phyloP scores from a whole-genome alignment of 2,113 vertebrate genomes.

The Toxotes chatareus region DNA sequence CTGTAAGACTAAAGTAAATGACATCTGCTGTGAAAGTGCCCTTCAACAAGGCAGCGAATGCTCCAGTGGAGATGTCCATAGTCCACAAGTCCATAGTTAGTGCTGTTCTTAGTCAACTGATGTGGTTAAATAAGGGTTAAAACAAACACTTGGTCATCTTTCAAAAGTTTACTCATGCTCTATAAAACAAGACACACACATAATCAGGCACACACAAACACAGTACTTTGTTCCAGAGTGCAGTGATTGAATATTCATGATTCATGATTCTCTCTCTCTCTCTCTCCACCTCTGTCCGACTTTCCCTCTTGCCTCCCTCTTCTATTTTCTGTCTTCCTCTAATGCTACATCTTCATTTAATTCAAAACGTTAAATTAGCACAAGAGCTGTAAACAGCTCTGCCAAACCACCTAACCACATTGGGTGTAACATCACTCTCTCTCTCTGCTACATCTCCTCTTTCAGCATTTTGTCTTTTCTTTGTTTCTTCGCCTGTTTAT shows the following conservation, averaged over 20 bases:
- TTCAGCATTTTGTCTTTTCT: conserved; percentile 8
- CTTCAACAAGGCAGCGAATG: not conserved
- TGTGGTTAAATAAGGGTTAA: conserved; percentile 44
- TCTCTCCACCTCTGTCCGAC: not conserved
- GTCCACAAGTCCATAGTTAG: not conserved
- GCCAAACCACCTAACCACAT: conserved; percentile 60
- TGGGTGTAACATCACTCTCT: conserved; percentile 27
- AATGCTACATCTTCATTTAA: conserved; percentile 51
- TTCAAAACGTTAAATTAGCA: conserved; percentile 57
- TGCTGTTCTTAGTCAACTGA: conserved; percentile 17
- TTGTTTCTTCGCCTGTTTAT: conserved; percentile 4
- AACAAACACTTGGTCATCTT: conserved; percentile 68
- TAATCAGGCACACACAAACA: not conserved
- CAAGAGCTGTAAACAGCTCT: conserved; percentile 32
- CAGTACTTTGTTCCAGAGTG: conserved; percentile 52
- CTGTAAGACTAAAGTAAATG: not conserved
- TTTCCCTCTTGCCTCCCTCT: not conserved
- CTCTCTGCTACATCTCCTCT: not conserved
- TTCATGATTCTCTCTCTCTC: conserved; percentile 49
- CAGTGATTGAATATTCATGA: conserved; percentile 75
- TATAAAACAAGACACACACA: conserved; percentile 70
- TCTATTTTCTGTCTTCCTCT: conserved; percentile 35
- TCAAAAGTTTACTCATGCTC: conserved; percentile 77
- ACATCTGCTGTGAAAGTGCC: not conserved
- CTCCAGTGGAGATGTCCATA: not conserved